Evolutionary conservation across 2,888 invertebrate species (phyloP).

Genomic region (Lycia hirtaria): DNA sequence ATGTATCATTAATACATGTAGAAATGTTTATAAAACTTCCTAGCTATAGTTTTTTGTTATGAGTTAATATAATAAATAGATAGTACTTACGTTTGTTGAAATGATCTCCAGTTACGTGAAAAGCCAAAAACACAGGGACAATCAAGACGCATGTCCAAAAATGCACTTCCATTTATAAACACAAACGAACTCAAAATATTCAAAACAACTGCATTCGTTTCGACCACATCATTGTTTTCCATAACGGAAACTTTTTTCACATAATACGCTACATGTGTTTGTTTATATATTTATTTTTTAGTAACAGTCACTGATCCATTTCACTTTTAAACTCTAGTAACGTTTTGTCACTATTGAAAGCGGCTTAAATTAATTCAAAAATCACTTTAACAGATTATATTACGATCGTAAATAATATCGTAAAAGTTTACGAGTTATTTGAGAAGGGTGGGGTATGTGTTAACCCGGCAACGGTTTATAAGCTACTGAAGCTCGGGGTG

Average conservation of each 20-base stretch:
- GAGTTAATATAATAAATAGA: not conserved
- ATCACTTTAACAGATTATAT: slow-evolving; percentile 1
- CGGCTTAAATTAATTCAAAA: not conserved
- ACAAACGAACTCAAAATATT: slow-evolving; percentile 54
- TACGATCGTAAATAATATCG: slow-evolving; percentile 41
- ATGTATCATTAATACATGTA: too few species aligned
- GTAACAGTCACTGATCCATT: slow-evolving; percentile 17
- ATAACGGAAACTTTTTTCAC: slow-evolving; percentile 55
- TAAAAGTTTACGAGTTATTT: slow-evolving; percentile 57
- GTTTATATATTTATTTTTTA: not conserved
- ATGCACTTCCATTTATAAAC: slow-evolving; percentile 81
- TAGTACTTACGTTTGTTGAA: slow-evolving; percentile 67
- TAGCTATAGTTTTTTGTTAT: not conserved
- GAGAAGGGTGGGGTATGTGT: slow-evolving; percentile 40
- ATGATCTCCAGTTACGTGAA: slow-evolving; percentile 60
- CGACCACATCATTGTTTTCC: slow-evolving; percentile 68
- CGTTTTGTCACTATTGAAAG: not conserved
- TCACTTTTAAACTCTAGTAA: slow-evolving; percentile 5
- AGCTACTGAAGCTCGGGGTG: slow-evolving; percentile 65
- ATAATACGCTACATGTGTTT: slow-evolving; percentile 19
- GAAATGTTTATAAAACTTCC: not conserved
- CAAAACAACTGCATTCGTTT: slow-evolving; percentile 58
- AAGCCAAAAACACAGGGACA: slow-evolving; percentile 59
- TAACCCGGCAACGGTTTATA: slow-evolving; percentile 43
- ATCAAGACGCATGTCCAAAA: slow-evolving; percentile 68